Percentiles rank a stretch among this genome's conserved stretches.
These are phyloP conservation scores for Mormoops blainvillei DNA, from an alignment of 2,113 vertebrate species.

Conservation along the genomic window DNA sequence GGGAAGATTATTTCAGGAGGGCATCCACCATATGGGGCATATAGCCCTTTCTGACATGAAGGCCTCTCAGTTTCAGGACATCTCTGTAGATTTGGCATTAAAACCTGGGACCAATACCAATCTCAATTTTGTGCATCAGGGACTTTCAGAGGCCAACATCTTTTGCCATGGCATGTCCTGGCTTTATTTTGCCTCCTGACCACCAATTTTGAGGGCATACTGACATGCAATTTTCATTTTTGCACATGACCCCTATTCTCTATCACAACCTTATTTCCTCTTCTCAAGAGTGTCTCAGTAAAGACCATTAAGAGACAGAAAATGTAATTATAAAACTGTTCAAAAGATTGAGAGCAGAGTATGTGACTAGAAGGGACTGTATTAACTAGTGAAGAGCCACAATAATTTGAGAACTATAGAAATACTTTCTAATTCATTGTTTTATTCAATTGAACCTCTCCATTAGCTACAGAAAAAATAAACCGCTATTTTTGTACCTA, in stretches of 20 bases:
- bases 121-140: background rate
- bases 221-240: background rate
- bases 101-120: background rate
- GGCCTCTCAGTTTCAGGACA: background rate
- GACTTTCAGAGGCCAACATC: background rate
- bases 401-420: background rate
- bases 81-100: background rate
- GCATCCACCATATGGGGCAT: background rate
- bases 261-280: background rate
- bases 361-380: background rate
- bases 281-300: background rate
- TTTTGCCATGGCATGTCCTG: background rate
- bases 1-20: constrained; percentile 33
- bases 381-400: background rate
- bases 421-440: background rate
- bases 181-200: background rate
- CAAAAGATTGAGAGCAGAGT: background rate
- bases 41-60: background rate
- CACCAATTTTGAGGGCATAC: background rate
- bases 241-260: background rate
- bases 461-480: background rate
- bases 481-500: background rate
- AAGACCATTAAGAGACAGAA: background rate
- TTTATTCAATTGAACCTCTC: background rate
- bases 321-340: background rate